These are phyloP conservation scores for Monoplex corrugatus DNA, from an alignment of 2,888 invertebrate genomes.

Conservation along the genomic window DNA sequence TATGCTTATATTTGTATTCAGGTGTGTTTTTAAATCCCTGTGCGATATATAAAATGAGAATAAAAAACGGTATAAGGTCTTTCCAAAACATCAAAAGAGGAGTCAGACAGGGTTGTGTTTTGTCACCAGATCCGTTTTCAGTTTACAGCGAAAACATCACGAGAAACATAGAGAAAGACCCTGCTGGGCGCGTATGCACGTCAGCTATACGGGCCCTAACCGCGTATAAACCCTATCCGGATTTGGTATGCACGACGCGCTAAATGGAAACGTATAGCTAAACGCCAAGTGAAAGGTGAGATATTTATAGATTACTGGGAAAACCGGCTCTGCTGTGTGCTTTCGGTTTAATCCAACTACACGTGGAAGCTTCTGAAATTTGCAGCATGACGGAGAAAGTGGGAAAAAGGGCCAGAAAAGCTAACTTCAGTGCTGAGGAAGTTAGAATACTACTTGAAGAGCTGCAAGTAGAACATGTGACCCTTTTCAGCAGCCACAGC, in stretches of 20 bases:
- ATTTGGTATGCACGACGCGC: constrained; percentile 41
- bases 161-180: too few relatives aligned
- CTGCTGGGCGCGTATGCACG: constrained; percentile 36
- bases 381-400: constrained; percentile 42
- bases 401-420: constrained; percentile 42
- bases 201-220: constrained; percentile 44
- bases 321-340: constrained; percentile 41
- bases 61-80: too few relatives aligned
- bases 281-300: constrained; percentile 41
- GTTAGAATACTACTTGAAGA: constrained; percentile 41
- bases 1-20: too few relatives aligned
- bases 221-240: constrained; percentile 42
- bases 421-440: constrained; percentile 47
- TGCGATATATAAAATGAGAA: too few relatives aligned
- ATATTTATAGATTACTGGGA: constrained; percentile 39
- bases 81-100: too few relatives aligned
- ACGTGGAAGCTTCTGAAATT: constrained; percentile 43
- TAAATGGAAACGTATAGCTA: constrained; percentile 43
- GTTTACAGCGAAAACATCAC: too few relatives aligned
- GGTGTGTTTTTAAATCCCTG: too few relatives aligned
- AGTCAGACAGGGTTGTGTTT: too few relatives aligned
- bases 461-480: constrained; percentile 40
- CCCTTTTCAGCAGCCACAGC: constrained; percentile 42
- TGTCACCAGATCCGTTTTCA: too few relatives aligned
- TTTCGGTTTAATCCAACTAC: constrained; percentile 43